Conservation (phyloP, 1,140 invertebrate species). For the Nasonia giraulti region DNA sequence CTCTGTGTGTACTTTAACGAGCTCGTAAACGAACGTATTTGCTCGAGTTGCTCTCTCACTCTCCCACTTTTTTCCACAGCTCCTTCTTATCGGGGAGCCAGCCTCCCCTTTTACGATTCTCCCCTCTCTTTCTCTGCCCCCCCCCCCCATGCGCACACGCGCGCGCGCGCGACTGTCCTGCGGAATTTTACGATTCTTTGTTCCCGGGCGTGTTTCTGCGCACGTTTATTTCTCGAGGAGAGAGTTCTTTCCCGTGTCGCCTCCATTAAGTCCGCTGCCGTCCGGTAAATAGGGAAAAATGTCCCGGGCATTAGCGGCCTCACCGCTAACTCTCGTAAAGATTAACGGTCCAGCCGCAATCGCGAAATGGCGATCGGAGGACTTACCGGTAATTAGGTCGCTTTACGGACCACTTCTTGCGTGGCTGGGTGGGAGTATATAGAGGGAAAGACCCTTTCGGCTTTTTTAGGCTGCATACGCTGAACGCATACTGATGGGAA, state of each 20-base stretch:
- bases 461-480: neutral
- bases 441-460: neutral
- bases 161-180: slow-evolving; percentile 13
- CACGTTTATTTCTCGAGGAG: slow-evolving; percentile 23
- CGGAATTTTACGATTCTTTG: slow-evolving; percentile 51
- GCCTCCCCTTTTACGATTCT: slow-evolving; percentile 41
- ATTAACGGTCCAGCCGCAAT: slow-evolving; percentile 26
- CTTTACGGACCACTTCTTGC: neutral
- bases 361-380: slow-evolving; percentile 27
- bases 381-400: slow-evolving; percentile 39
- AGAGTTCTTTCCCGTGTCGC: slow-evolving; percentile 42
- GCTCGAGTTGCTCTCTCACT: slow-evolving; percentile 29
- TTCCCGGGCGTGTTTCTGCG: slow-evolving; percentile 5
- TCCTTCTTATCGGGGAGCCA: slow-evolving; percentile 37
- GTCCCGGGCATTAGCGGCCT: slow-evolving; percentile 23
- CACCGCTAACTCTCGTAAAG: slow-evolving; percentile 35
- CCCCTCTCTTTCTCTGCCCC: neutral
- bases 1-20: slow-evolving; percentile 42
- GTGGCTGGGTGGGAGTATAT: neutral
- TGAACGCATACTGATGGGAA: too few relatives aligned
- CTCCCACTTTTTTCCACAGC: neutral
- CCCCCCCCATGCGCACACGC: too few relatives aligned
- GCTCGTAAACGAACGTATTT: slow-evolving; percentile 51
- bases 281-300: slow-evolving; percentile 49
- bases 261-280: slow-evolving; percentile 41